A percentile compares a stretch with the other conserved stretches of the same genome.
These are phyloP conservation scores for Caranx melampygus DNA, from an alignment of 2,113 vertebrate genomes.

Conservation along the genomic window DNA sequence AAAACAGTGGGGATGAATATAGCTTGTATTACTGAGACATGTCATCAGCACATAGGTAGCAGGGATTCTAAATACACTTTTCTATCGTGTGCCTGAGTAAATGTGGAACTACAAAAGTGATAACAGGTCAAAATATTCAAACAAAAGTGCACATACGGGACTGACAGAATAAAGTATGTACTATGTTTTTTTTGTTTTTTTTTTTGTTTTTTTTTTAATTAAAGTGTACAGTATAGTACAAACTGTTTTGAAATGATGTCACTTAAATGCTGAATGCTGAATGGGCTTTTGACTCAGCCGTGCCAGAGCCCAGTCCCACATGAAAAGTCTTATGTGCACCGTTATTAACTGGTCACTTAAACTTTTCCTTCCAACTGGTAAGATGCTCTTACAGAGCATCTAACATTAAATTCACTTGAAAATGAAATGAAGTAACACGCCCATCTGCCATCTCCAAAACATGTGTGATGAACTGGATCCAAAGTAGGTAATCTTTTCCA, in stretches of 20 bases:
- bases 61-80: constrained; percentile 24
- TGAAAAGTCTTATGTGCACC: background rate
- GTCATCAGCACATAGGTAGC: constrained; percentile 79
- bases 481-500: constrained; percentile 14
- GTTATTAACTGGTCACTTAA: background rate
- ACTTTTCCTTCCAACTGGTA: background rate
- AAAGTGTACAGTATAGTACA: background rate
- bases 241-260: background rate
- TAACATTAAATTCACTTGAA: constrained; percentile 1
- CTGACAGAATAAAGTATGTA: background rate
- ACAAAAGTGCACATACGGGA: background rate
- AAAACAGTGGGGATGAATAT: constrained; percentile 63
- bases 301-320: background rate
- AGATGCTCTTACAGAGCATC: constrained; percentile 13
- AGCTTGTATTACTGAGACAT: constrained; percentile 75
- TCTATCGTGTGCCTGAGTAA: constrained; percentile 30
- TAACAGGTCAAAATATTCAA: background rate
- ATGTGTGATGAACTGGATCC: constrained; percentile 21
- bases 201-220: too few relatives aligned
- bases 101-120: constrained; percentile 20
- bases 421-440: background rate
- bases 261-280: background rate
- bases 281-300: background rate
- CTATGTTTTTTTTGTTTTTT: background rate
- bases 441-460: background rate